phyloP scores from a whole-genome alignment of 2,888 invertebrate genomes.

The Melanophora roralis region DNA sequence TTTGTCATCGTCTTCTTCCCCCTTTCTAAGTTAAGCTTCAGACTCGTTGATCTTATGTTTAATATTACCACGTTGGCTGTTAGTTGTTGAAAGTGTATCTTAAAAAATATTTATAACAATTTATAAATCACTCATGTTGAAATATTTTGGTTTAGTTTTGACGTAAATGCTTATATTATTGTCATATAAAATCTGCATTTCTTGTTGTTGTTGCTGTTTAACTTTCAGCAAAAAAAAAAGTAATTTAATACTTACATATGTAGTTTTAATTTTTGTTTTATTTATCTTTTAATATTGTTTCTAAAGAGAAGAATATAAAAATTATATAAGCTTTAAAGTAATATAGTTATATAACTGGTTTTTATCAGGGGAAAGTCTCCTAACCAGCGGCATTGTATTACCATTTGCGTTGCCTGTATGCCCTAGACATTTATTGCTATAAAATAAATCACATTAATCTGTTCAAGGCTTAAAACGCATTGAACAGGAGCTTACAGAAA shows the following conservation, averaged over 20 bases:
- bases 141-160: conserved; percentile 56
- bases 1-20: conserved; percentile 4
- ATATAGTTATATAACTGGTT: not conserved
- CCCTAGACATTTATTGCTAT: too few relatives aligned
- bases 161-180: conserved; percentile 59
- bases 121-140: conserved; percentile 57
- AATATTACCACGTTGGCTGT: not conserved
- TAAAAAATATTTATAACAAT: conserved; percentile 7
- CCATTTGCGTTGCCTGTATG: too few relatives aligned
- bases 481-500: too few relatives aligned
- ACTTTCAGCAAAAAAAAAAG: conserved; percentile 29
- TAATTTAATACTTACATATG: conserved; percentile 44
- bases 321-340: conserved; percentile 23
- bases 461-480: too few relatives aligned
- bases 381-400: not conserved
- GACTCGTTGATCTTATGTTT: not conserved
- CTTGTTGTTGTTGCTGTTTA: conserved; percentile 8
- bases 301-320: not conserved
- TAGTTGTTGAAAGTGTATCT: not conserved
- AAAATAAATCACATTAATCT: too few relatives aligned
- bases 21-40: not conserved
- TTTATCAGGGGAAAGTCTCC: not conserved
- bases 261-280: not conserved
- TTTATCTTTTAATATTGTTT: too few relatives aligned
- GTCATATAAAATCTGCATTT: conserved; percentile 35